A percentile compares a stretch with the other conserved stretches of the same genome.
Evolutionary conservation across 2,888 invertebrate species (phyloP).

Genomic region (Eulithis prunata): DNA sequence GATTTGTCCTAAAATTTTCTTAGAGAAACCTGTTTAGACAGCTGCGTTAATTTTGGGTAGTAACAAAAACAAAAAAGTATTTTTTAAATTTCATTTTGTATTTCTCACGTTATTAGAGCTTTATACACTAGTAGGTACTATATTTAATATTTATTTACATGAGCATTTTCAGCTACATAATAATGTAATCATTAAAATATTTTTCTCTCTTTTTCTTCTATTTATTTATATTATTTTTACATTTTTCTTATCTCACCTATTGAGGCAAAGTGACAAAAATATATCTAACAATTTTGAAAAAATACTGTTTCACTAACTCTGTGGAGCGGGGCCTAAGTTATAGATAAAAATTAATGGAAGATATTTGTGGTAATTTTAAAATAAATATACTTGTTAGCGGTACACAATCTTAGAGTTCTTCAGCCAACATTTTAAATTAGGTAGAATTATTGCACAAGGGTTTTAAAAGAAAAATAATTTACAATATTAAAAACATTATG

Average conservation of each 20-base stretch:
- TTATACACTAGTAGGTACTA: conserved; percentile 75
- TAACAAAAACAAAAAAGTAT: conserved; percentile 40
- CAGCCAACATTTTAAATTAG: background rate
- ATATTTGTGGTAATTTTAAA: conserved; percentile 12
- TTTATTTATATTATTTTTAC: conserved; percentile 78
- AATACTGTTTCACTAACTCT: conserved; percentile 50
- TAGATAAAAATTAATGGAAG: conserved; percentile 12
- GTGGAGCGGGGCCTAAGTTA: conserved; percentile 51
- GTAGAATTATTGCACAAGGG: conserved; percentile 8
- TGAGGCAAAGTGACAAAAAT: conserved; percentile 78
- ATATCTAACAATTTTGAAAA: conserved; percentile 49
- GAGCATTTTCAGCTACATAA: conserved; percentile 81
- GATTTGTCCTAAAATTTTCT: too few species aligned
- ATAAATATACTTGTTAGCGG: conserved; percentile 30
- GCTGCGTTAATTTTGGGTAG: background rate
- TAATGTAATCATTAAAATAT: conserved; percentile 81
- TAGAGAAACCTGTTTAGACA: too few species aligned
- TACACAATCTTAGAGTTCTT: conserved; percentile 8
- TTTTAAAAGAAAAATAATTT: conserved; percentile 1
- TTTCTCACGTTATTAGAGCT: conserved; percentile 80
- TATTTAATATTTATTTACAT: conserved; percentile 77
- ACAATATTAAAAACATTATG: conserved; percentile 3
- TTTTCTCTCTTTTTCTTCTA: conserved; percentile 72
- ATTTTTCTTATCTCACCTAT: conserved; percentile 67
- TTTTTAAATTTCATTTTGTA: conserved; percentile 67